Base-by-base conservation (phyloP, 2,113 vertebrate species). In the Scomber colias region DNA sequence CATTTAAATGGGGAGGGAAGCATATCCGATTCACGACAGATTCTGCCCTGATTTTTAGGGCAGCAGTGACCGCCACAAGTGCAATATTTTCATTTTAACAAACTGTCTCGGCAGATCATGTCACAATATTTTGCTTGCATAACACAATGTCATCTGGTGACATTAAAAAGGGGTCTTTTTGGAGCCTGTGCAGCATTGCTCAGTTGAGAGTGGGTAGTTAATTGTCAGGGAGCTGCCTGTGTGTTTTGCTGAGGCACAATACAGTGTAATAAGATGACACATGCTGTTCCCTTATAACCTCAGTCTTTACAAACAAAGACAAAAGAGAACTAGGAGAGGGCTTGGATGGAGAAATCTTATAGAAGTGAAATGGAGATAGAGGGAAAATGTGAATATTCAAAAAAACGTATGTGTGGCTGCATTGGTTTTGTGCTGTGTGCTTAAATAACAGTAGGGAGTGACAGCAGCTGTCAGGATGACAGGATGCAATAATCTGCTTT, bases 161-260 rank as follows among this genome's bases (percentile, higher is more conserved):
- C 89, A 92, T 93, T 87, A 86, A 89, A 90, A 90, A 74, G 84
- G 85, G 84, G 88, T 85, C 86, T 87, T 91, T 92, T 89, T 84
- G 77, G 85, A 84, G 59, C 72, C 82, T 92, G 14, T 4, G 77
- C 60, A 17, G 67, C 82, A 73, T 87, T 90, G 85, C 86, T 90
- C 88, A 86, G 86, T 81, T 21, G 21, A 85, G 92, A 89, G 93
- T 91, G 86, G 90, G 91, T 82, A 86, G 90, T 78, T 94, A 93
- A 94, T 94, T 93, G 91, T 91, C 85, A 82, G 89, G 81, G 88
- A 88, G 91, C 79, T 75, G 79, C 77, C 60, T 59, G 86, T 74
- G 86, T 88, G 71, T 93, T 92, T 89, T 84, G 83, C 84, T 77
- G 85, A 89, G 87, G 89, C 71, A 82, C 89, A 91, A 87, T 87